Evolutionary conservation across 2,113 vertebrate genomes (phyloP).

Genomic region (Cryptoleucopteryx plumbea): DNA sequence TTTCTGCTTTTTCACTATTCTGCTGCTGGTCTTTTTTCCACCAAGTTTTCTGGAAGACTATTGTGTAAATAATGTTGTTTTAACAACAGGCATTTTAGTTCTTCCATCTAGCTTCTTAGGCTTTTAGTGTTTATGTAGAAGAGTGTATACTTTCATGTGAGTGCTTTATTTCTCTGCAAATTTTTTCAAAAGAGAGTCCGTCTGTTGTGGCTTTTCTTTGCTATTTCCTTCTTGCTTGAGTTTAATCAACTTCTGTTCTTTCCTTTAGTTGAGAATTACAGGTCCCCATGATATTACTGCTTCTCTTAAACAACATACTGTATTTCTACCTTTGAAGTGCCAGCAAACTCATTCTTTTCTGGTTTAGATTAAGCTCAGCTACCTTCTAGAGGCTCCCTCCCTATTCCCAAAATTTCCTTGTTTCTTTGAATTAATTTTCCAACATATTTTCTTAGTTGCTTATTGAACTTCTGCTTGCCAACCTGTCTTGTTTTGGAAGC

Average conservation of each 20-base stretch:
- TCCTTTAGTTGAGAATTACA: not conserved
- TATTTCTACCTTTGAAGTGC: not conserved
- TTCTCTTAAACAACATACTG: not conserved
- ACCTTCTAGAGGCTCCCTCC: not conserved
- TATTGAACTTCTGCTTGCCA: not conserved
- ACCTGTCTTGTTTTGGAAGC: not conserved
- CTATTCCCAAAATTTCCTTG: not conserved
- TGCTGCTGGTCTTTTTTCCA: not conserved
- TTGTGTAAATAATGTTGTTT: not conserved
- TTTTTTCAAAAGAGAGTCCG: not conserved
- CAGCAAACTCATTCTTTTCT: not conserved
- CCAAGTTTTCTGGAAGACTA: not conserved
- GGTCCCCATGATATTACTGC: not conserved
- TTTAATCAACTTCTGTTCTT: not conserved
- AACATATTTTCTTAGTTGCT: not conserved
- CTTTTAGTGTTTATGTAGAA: not conserved
- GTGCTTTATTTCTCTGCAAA: not conserved
- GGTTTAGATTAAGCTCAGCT: not conserved
- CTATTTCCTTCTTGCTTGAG: not conserved
- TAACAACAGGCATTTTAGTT: not conserved
- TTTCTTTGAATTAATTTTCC: not conserved
- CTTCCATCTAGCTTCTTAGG: not conserved
- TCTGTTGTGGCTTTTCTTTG: not conserved
- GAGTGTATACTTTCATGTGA: not conserved
- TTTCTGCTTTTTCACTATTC: not conserved